These are phyloP conservation scores for Athene noctua DNA, from an alignment of 2,113 vertebrate genomes.

Conservation along the genomic window DNA sequence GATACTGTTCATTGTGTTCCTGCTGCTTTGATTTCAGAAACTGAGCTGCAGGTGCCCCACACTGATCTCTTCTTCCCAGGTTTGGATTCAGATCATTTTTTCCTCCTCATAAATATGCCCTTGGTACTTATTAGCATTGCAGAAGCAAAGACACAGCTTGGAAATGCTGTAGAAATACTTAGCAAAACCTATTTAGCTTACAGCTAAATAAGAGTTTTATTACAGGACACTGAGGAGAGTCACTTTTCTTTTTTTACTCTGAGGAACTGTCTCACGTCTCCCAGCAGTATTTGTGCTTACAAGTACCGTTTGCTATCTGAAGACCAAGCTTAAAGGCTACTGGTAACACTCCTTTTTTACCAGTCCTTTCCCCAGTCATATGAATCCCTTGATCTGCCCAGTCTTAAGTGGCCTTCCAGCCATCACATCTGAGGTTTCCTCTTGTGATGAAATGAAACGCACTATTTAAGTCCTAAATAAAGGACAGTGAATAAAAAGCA, in stretches of 20 bases:
- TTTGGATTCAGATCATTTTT: background rate
- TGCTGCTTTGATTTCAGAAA: background rate
- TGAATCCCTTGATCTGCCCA: background rate
- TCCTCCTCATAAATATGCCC: background rate
- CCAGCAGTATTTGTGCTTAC: background rate
- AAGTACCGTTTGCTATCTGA: background rate
- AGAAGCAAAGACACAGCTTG: background rate
- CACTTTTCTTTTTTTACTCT: background rate
- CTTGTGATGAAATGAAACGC: background rate
- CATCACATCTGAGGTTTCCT: background rate
- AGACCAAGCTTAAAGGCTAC: background rate
- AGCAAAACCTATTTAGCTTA: background rate
- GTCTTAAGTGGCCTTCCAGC: background rate
- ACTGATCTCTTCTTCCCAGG: background rate
- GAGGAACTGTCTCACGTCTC: background rate
- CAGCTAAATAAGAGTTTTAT: background rate
- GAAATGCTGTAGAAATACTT: background rate
- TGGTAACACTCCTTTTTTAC: background rate
- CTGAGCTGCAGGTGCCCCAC: background rate
- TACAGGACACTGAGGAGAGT: background rate
- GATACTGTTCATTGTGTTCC: background rate
- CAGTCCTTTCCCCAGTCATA: background rate
- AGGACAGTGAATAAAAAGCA: background rate
- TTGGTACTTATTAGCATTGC: background rate
- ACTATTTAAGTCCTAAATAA: background rate